Evolutionary conservation across 2,797 vertebrate species (phyloP), one percentile per base, ranked within the genome.

Genomic region (Nothura maculosa): DNA sequence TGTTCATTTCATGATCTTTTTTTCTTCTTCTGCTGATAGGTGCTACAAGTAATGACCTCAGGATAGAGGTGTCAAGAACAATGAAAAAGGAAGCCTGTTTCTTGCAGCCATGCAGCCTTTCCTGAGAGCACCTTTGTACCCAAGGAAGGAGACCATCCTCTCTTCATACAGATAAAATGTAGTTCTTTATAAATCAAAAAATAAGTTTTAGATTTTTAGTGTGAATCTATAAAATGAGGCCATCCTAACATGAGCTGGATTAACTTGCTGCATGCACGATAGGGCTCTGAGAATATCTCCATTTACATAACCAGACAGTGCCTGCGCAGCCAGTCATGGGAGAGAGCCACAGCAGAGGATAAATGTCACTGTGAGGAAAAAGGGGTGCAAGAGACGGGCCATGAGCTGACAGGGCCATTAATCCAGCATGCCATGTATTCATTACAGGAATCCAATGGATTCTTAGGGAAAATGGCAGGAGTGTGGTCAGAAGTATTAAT

Each of bases 11-110:
- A 13, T 70, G 24, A 42, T 61, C 64, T 25, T 28, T 3, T 12
- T 57, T 3, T 61, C 76, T 2, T 55, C 8, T 77, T 70, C 25
- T 47, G 9, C 8, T 76, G 18, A 42, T 62, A 34, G 63, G 32
- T 27, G 32, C 12, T 83, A 1, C 25, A 57, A 63, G 27, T 11
- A 48, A 12, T 55, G 34, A 74, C 16, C 17, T 63, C 45, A 72
- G 28, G 38, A 66, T 11, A 61, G 10, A 66, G 18, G 24, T 36
- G 9, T 3, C 69, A 24, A 62, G n/a, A 78, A 38, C 5, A 75
- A 45, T 32, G 50, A 12, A 27, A 12, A 3, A 27, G 27, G 0
- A 0, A 47, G 48, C 24, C 14, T 75, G 0, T 0, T 2, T 47
- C 40, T 72, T 87, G 42, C 16, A 58, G 10, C 24, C 20, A 45